phyloP scores from a whole-genome alignment of 2,113 vertebrate species.

The Channa maculata region DNA sequence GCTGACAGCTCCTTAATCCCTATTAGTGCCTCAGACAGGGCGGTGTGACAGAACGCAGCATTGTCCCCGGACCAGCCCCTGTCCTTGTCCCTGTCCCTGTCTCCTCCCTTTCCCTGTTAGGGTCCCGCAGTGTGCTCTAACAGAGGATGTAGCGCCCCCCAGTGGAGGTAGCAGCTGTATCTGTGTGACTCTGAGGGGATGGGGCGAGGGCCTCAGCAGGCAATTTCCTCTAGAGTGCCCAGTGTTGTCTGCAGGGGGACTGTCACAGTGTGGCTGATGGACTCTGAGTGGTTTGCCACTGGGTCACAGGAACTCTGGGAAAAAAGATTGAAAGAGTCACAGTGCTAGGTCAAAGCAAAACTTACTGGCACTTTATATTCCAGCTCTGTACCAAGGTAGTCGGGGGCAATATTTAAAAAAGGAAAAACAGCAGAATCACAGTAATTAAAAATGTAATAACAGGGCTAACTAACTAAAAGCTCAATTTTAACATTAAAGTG shows the following conservation, averaged over 20 bases:
- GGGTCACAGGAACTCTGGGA: constrained; percentile 94
- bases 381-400: too few species aligned
- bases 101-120: constrained; percentile 44
- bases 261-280: constrained; percentile 96
- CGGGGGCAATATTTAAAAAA: too few species aligned
- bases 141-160: constrained; percentile 41
- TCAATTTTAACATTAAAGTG: too few species aligned
- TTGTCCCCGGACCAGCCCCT: constrained; percentile 78
- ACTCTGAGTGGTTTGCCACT: constrained; percentile 94
- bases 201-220: constrained; percentile 88
- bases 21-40: constrained; percentile 61
- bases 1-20: constrained; percentile 70
- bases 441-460: too few species aligned
- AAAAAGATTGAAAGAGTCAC: constrained; percentile 3
- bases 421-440: too few species aligned
- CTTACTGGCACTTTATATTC: too few species aligned
- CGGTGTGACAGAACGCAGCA: constrained; percentile 72
- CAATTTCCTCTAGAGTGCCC: constrained; percentile 95
- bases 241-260: constrained; percentile 95
- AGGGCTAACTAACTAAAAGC: too few species aligned
- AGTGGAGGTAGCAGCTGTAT: constrained; percentile 27
- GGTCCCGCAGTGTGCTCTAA: constrained; percentile 39
- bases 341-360: not conserved
- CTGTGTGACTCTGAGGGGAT: constrained; percentile 37
- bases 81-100: constrained; percentile 23